Evolutionary conservation across 2,888 invertebrate genomes (phyloP).

Genomic region (Synergus laeviventris): DNA sequence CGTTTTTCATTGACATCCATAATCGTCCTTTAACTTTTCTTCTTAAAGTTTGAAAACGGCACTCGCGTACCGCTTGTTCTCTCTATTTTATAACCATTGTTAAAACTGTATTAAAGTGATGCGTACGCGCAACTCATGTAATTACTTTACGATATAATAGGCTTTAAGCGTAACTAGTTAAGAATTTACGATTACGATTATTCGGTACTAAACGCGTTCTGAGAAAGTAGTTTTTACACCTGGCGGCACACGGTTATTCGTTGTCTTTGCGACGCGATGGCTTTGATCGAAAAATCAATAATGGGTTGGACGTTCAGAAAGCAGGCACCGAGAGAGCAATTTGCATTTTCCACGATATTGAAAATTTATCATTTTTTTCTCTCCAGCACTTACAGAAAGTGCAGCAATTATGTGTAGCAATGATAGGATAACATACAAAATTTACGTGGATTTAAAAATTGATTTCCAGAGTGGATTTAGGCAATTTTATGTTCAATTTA

Average conservation of each 20-base stretch:
- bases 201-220: conserved; percentile 9
- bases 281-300: conserved; percentile 43
- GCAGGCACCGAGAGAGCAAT: conserved; percentile 44
- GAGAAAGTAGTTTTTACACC: conserved; percentile 53
- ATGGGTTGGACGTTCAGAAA: background rate
- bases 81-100: conserved; percentile 43
- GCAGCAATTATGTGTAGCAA: background rate
- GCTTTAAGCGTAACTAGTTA: conserved; percentile 19
- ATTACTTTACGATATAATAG: conserved; percentile 38
- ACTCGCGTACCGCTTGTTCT: conserved; percentile 57
- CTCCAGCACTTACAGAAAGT: background rate
- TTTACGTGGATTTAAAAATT: background rate
- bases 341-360: conserved; percentile 43
- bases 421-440: background rate
- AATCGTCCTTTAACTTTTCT: conserved; percentile 8
- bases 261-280: background rate
- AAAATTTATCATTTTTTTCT: background rate
- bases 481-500: too few relatives aligned
- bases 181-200: conserved; percentile 17
- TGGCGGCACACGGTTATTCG: conserved; percentile 41
- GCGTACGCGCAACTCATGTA: conserved; percentile 14
- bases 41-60: conserved; percentile 48
- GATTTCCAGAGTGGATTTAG: background rate
- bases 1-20: background rate
- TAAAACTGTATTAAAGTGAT: conserved; percentile 17